These are phyloP conservation scores for Epinephelus malabaricus DNA, from an alignment of 2,797 vertebrate species.

Conservation along the genomic window DNA sequence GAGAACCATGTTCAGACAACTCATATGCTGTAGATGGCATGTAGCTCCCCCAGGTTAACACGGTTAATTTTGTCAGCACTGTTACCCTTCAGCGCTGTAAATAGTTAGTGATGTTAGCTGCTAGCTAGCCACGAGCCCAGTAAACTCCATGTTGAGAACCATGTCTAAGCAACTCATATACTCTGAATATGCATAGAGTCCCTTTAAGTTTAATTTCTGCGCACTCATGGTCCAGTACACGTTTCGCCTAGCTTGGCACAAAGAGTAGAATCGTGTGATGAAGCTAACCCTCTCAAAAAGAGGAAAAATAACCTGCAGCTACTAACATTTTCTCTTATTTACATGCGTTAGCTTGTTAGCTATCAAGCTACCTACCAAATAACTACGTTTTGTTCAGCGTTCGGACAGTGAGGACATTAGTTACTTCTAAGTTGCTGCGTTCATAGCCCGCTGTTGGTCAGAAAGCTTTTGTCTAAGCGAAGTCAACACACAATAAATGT, in stretches of 20 bases:
- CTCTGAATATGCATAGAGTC: too few species aligned
- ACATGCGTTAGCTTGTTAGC: background rate
- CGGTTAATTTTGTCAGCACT: too few species aligned
- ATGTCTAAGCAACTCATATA: too few species aligned
- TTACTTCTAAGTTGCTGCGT: background rate
- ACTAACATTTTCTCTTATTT: background rate
- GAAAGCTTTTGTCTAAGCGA: background rate
- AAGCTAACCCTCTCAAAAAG: background rate
- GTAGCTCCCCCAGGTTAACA: too few species aligned
- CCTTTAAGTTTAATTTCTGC: background rate
- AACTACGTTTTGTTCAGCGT: background rate
- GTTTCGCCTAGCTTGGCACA: background rate
- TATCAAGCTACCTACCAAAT: background rate
- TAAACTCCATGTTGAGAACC: too few species aligned
- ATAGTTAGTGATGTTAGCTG: too few species aligned
- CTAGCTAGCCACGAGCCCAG: too few species aligned
- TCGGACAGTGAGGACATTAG: background rate
- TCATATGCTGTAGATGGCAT: too few species aligned
- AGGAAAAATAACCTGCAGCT: background rate
- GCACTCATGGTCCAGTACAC: background rate
- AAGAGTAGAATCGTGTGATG: too few species aligned
- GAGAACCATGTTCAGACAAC: too few species aligned
- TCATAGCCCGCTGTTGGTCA: background rate
- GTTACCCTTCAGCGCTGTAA: too few species aligned
- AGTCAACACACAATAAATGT: background rate